Base-by-base conservation (phyloP, 2,797 vertebrate genomes). In the Leptoclinus maculatus region DNA sequence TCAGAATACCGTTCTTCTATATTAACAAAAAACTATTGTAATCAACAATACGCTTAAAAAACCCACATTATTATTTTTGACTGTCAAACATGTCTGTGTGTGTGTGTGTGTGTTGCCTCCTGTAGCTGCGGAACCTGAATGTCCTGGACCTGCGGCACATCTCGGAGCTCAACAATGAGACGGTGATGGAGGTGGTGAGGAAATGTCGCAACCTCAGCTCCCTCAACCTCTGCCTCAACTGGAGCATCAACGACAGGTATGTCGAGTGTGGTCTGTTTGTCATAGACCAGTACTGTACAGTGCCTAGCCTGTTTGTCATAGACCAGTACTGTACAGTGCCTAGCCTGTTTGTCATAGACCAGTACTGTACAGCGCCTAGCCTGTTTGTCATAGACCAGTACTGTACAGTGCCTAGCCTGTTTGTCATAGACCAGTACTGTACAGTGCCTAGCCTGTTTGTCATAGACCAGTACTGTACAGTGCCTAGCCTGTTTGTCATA, bases 181-280 rank as follows among this genome's bases (percentile, higher is more conserved):
- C 98, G 0, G 97, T 99, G 91, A 99, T 99, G 97, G 98, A 99
- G 93, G 96, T 99, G 93, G 98, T 99, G 88, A 98, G 96, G 90
- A 97, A 96, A 90, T 99, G 97, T 94, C 96, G 93, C 89, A 97
- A 96, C 86, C 96, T 99, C 85, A 97, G 96, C 88, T 98, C 98
- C 54, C 96, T 99, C 87, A 99, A 99, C 95, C 97, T 99, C 53
- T 99, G 97, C 94, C 96, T 99, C 92, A 99, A 99, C 94, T 98
- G 97, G 97, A 98, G 97, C 95, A 99, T 99, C 93, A 97, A 99
- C 80, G 98, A 99, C 96, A 97, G 97, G 98, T 98, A 95, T 4
- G 88, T 72, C 13, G 13, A 27, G 47, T 34, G n/a, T 7, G 4
- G 1, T 13, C 11, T 5, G 11, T 58, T 32, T 25, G 47, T n/a